These are phyloP conservation scores for Sicus ferrugineus DNA, from an alignment of 2,888 invertebrate species.

Conservation along the genomic window DNA sequence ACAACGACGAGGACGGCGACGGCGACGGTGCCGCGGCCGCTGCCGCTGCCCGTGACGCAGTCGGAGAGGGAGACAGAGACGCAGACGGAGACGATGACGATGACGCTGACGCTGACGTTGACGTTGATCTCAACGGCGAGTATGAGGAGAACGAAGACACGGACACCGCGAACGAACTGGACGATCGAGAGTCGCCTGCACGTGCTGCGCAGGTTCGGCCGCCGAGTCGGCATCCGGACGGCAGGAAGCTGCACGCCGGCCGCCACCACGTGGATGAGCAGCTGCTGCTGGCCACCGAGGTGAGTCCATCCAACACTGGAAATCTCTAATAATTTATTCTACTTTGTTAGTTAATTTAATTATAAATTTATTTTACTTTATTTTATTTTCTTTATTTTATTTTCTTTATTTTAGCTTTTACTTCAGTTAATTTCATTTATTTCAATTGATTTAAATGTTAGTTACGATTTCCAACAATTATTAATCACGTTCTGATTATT, in stretches of 20 bases:
- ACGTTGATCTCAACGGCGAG: neutral
- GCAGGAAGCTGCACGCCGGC: neutral
- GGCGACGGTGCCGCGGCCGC: slow-evolving; percentile 39
- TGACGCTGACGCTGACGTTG: no score
- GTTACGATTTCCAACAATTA: no score
- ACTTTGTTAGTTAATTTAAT: no score
- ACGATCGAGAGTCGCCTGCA: neutral
- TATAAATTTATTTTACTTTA: no score
- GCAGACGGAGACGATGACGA: neutral
- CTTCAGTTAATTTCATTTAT: no score
- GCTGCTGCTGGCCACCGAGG: slow-evolving; percentile 14
- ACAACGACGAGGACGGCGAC: slow-evolving; percentile 40
- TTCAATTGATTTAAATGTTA: no score
- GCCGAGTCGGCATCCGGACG: neutral
- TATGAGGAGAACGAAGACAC: slow-evolving; percentile 6
- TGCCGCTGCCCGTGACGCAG: slow-evolving; percentile 35
- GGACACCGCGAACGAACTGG: neutral
- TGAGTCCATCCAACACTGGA: slow-evolving; percentile 14
- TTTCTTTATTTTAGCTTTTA: no score
- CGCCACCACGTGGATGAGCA: slow-evolving; percentile 6
- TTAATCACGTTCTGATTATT: no score
- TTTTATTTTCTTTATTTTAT: no score
- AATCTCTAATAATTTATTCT: no score
- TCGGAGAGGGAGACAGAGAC: neutral
- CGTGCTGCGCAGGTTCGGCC: neutral